Percentiles rank a stretch among this genome's conserved stretches.
Evolutionary conservation across 2,797 vertebrate genomes (phyloP).

Genomic region (Typhlichthys eigenmanni): DNA sequence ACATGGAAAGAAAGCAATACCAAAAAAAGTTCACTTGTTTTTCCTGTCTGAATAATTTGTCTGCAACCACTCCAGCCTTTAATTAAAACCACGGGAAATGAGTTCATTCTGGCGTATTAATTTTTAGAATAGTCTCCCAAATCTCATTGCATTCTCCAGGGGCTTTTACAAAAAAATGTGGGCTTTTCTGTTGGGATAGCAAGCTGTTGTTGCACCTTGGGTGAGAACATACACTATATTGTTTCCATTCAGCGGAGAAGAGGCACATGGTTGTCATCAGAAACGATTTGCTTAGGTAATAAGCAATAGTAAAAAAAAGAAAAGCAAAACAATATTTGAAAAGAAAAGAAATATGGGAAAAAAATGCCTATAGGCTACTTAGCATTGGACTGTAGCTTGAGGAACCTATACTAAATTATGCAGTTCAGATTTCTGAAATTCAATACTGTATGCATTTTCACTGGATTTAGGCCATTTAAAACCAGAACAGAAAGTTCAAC

Average conservation of each 20-base stretch:
- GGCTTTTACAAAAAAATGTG: constrained; percentile 17
- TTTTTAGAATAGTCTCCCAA: constrained; percentile 23
- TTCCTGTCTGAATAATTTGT: constrained; percentile 21
- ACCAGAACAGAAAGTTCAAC: constrained; percentile 23
- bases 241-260: constrained; percentile 17
- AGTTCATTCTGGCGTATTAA: constrained; percentile 20
- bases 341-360: too few species aligned
- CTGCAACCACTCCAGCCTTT: constrained; percentile 9
- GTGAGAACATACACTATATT: constrained; percentile 31
- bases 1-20: constrained; percentile 19
- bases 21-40: constrained; percentile 3
- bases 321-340: too few species aligned
- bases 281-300: constrained; percentile 21
- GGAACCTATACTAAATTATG: not conserved
- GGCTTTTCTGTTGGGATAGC: constrained; percentile 20
- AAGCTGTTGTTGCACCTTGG: constrained; percentile 39
- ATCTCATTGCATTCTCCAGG: constrained; percentile 21
- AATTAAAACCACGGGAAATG: constrained; percentile 29
- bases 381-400: not conserved
- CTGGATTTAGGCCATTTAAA: constrained; percentile 11
- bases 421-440: constrained; percentile 7
- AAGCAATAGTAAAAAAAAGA: too few species aligned
- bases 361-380: too few species aligned
- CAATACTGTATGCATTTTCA: constrained; percentile 2
- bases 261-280: constrained; percentile 15